phyloP scores from a whole-genome alignment of 2,888 invertebrate genomes.

The Lithophane socia region DNA sequence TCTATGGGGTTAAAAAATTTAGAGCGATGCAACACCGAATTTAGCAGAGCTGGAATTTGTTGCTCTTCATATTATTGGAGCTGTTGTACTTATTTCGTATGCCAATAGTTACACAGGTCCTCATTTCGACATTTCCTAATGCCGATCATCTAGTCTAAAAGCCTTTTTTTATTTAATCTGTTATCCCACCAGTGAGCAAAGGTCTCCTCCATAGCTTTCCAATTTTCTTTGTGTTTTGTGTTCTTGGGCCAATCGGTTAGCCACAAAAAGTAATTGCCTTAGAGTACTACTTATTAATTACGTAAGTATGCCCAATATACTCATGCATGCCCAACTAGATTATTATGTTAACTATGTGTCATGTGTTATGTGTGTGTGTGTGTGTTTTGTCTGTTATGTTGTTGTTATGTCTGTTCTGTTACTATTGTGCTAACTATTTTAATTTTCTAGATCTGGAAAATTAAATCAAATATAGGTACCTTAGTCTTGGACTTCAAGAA shows the following conservation, averaged over 20 bases:
- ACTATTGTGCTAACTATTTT: not conserved
- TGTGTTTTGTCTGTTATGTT: too few relatives aligned
- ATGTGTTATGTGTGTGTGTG: too few relatives aligned
- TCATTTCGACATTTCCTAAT: not conserved
- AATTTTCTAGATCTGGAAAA: not conserved
- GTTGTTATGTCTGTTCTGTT: too few relatives aligned
- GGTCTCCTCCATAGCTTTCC: not conserved
- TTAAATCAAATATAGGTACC: conserved; percentile 4
- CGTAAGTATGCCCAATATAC: not conserved
- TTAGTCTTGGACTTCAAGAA: conserved; percentile 6
- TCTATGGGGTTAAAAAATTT: conserved; percentile 24
- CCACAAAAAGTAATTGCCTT: not conserved
- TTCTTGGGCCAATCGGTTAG: not conserved
- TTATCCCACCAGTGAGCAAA: too few relatives aligned
- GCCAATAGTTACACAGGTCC: not conserved
- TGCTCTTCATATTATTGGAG: not conserved
- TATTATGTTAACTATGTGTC: not conserved
- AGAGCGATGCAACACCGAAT: not conserved
- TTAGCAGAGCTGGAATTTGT: not conserved
- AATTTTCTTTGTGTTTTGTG: not conserved
- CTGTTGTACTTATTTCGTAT: not conserved
- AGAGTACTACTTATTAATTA: not conserved
- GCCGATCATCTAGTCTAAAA: not conserved
- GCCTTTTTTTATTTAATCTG: too few relatives aligned
- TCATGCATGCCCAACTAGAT: not conserved